A percentile compares a stretch with the other conserved stretches of the same genome.
phyloP scores from a whole-genome alignment of 2,888 invertebrate genomes.

The Spodoptera picta region DNA sequence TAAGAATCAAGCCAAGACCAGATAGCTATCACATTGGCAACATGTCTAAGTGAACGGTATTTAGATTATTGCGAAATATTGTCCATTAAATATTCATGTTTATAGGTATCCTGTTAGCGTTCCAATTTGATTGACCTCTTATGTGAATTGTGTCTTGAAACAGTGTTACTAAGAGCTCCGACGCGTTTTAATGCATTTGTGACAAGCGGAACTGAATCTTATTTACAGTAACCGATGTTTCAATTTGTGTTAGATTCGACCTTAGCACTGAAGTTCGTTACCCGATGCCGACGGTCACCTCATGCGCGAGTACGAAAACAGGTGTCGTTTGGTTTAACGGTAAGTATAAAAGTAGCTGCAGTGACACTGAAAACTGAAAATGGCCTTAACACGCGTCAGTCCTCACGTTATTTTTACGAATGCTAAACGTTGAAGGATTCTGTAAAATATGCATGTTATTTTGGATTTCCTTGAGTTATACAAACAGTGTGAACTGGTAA shows the following conservation, averaged over 20 bases:
- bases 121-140: slow-evolving; percentile 13
- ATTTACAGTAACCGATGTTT: slow-evolving; percentile 9
- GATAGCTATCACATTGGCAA: slow-evolving; percentile 41
- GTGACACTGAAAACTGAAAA: slow-evolving; percentile 43
- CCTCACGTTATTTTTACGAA: slow-evolving; percentile 46
- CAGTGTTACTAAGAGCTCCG: slow-evolving; percentile 6
- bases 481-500: too few relatives aligned
- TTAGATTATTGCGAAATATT: slow-evolving; percentile 38
- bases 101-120: slow-evolving; percentile 23
- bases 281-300: slow-evolving; percentile 55
- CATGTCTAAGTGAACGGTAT: slow-evolving; percentile 32
- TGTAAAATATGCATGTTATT: slow-evolving; percentile 16
- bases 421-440: slow-evolving; percentile 46
- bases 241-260: slow-evolving; percentile 23
- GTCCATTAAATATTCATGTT: slow-evolving; percentile 21
- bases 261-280: slow-evolving; percentile 56
- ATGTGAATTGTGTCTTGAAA: slow-evolving; percentile 17
- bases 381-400: slow-evolving; percentile 42
- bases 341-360: slow-evolving; percentile 18
- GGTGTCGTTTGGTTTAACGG: slow-evolving; percentile 17
- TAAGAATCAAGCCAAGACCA: slow-evolving; percentile 45
- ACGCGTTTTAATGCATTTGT: slow-evolving; percentile 16
- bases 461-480: slow-evolving; percentile 6
- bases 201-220: slow-evolving; percentile 29
- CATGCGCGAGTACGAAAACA: slow-evolving; percentile 23